These are phyloP conservation scores for Drosophila suboccidentalis DNA, from an alignment of 2,888 invertebrate species.

Conservation along the genomic window DNA sequence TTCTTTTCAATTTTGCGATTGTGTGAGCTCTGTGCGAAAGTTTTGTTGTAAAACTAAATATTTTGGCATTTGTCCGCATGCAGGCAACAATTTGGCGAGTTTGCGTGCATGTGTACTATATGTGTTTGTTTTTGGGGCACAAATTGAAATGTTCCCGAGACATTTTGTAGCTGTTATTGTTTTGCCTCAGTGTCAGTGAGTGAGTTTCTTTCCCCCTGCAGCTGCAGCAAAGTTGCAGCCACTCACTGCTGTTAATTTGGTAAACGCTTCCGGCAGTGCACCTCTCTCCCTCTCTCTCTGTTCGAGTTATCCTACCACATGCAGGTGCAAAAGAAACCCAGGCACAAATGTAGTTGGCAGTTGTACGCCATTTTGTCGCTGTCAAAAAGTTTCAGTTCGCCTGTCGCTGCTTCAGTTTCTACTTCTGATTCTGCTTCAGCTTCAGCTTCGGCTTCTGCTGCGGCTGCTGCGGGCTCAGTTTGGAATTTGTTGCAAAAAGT, in stretches of 20 bases:
- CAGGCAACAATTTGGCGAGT: slow-evolving; percentile 48
- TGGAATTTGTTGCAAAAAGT: slow-evolving; percentile 77
- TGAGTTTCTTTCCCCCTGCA: slow-evolving; percentile 51
- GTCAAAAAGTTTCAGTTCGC: slow-evolving; percentile 72
- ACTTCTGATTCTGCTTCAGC: slow-evolving; percentile 22
- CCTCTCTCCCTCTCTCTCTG: too few species aligned
- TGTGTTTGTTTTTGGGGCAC: slow-evolving; percentile 24
- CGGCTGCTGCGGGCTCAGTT: slow-evolving; percentile 51
- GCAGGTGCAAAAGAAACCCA: slow-evolving; percentile 36
- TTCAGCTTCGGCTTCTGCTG: slow-evolving; percentile 5
- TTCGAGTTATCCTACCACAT: slow-evolving; percentile 1
- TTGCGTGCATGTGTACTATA: slow-evolving; percentile 9
- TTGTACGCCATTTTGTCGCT: slow-evolving; percentile 75
- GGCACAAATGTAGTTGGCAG: slow-evolving; percentile 70
- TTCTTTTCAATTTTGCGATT: slow-evolving; percentile 75
- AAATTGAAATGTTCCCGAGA: slow-evolving; percentile 80
- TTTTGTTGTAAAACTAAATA: slow-evolving; percentile 74
- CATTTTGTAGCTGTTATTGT: slow-evolving; percentile 73
- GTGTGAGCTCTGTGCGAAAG: slow-evolving; percentile 42
- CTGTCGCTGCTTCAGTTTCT: slow-evolving; percentile 40
- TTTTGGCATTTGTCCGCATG: slow-evolving; percentile 73
- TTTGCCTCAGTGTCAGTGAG: slow-evolving; percentile 57
- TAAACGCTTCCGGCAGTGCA: slow-evolving; percentile 54
- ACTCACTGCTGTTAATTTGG: slow-evolving; percentile 74
- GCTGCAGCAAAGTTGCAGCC: slow-evolving; percentile 68